Evolutionary conservation across 2,113 vertebrate genomes (phyloP).

Genomic region (Odocoileus hemionus): DNA sequence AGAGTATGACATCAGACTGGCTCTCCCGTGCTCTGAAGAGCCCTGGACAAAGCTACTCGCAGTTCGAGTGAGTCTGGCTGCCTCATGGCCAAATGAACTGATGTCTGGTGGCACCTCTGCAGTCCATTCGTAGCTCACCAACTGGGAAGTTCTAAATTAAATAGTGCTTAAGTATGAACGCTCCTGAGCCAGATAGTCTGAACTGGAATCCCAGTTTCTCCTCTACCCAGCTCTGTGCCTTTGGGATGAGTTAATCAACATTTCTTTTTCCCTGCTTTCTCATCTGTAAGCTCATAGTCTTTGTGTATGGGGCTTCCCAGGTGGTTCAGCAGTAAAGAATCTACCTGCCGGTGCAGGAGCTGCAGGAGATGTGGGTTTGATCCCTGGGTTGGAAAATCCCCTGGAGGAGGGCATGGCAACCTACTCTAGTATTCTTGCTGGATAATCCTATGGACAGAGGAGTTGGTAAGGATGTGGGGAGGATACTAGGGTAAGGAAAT

Average conservation of each 20-base stretch:
- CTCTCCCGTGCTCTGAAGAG: neutral
- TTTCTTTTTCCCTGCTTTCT: neutral
- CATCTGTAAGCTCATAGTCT: neutral
- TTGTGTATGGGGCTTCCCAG: neutral
- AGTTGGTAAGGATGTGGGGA: neutral
- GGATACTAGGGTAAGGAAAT: neutral
- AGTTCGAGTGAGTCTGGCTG: neutral
- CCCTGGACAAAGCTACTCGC: neutral
- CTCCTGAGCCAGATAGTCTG: neutral
- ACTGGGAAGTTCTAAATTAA: slow-evolving; percentile 32
- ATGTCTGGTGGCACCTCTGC: slow-evolving; percentile 30
- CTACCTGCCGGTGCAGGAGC: neutral
- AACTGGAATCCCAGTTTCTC: neutral
- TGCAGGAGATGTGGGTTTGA: neutral
- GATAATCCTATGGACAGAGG: neutral
- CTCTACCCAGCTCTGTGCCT: neutral
- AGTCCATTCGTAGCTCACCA: slow-evolving; percentile 11
- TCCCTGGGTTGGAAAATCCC: neutral
- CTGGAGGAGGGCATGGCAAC: neutral
- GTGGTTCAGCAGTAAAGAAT: neutral
- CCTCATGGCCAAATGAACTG: neutral
- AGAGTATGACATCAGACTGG: neutral
- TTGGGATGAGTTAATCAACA: neutral
- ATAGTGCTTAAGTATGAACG: neutral
- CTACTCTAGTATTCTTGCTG: neutral